Evolutionary conservation across 1,140 invertebrate genomes (phyloP), one percentile per base, ranked within the genome.

Genomic region (Zaprionus kolodkinae): DNA sequence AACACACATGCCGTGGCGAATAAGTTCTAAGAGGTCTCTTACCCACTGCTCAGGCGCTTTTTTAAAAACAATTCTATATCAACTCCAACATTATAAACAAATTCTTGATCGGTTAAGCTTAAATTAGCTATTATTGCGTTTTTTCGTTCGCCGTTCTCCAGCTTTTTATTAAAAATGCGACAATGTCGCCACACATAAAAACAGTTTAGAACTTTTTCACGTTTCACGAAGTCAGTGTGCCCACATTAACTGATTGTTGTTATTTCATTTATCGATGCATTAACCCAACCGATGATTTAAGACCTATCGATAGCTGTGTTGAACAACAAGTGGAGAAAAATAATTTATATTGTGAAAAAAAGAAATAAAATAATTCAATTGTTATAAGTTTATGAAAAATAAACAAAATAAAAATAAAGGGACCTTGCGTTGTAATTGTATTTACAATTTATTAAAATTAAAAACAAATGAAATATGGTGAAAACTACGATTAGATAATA

Each of bases 21-120:
- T n/a, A 70, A 78, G 66, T 91, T 87, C 79, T 87, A 80, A 81
- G 59, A 43, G 33, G 21, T 79, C 91, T 81, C 91, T 91, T 91
- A 92, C 91, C 91, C 78, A 78, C 79, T 76, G 56, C 72, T 90
- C 27, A 85, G 61, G 11, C 88, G 83, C 50, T 90, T 85, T 55
- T 89, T 91, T 64, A 92, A 72, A 75, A 91, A 92, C 17, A 81
- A 63, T 56, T 91, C 80, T 66, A 92, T 92, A 75, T 92, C 91
- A 75, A 79, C 78, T 71, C 76, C 88, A 78, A 92, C 84, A 91
- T 92, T 92, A 63, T 91, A 78, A 12, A 92, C 79, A 78, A 92
- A 92, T 56, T 92, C 86, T 48, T 92, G 89, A 72, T 92, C 91
- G 48, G 72, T 79, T 74, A 92, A 72, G 66, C 91, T 91, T 78